Evolutionary conservation across 1,140 invertebrate genomes (phyloP).

Genomic region (Oreohelix idahoensis): DNA sequence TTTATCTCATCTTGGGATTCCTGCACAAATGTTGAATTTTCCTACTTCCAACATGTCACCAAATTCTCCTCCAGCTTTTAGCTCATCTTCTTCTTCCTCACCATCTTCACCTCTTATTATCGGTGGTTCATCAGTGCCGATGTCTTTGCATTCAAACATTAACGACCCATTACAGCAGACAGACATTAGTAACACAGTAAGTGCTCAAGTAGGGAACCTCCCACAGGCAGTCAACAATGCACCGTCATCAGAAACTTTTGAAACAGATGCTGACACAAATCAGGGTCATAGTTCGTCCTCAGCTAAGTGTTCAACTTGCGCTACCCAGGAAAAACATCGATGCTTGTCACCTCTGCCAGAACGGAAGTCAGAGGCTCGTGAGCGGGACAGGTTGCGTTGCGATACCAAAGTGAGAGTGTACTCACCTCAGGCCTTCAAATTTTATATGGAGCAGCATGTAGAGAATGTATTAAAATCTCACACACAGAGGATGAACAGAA

Average conservation of each 20-base stretch:
- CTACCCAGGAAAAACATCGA: conserved; percentile 58
- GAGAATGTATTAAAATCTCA: conserved; percentile 98
- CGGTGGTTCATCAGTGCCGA: background rate
- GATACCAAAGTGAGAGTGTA: conserved; percentile 87
- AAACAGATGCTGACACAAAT: conserved; percentile 60
- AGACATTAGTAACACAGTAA: background rate
- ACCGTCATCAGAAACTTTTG: conserved; percentile 53
- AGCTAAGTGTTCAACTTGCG: background rate
- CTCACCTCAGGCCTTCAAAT: conserved; percentile 96
- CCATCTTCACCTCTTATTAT: background rate
- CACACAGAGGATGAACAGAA: conserved; percentile 89
- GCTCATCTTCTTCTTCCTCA: conserved; percentile 33
- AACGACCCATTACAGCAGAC: background rate
- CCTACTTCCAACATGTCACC: conserved; percentile 21
- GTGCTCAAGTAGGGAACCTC: conserved; percentile 1
- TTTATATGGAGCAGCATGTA: conserved; percentile 99
- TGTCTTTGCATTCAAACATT: conserved; percentile 1
- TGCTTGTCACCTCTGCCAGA: conserved; percentile 90
- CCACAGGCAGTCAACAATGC: conserved; percentile 30
- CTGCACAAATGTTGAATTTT: background rate
- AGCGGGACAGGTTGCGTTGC: conserved; percentile 91
- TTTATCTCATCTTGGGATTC: background rate
- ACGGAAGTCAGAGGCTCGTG: conserved; percentile 90
- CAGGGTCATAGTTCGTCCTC: background rate
- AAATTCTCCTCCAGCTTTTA: background rate